Base-by-base conservation (phyloP, 2,888 invertebrate genomes). In the Philopedon plagiatum region DNA sequence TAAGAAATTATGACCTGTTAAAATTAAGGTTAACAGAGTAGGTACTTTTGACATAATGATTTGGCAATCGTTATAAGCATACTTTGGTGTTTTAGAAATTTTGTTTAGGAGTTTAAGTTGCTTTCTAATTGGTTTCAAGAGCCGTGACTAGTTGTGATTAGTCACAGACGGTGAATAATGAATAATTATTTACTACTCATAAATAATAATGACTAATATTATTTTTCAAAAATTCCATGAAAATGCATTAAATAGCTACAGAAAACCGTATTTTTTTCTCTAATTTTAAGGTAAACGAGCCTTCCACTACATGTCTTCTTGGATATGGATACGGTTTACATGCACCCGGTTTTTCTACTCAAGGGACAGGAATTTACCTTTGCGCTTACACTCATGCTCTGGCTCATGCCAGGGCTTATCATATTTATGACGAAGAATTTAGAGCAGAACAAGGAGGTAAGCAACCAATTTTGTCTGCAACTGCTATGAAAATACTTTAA, bases 351-450 rank as follows among this genome's bases (percentile, higher is more conserved):
- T 69, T 39, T 23, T 19, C 11, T 4, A 18, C 13, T 26, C 15
- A 18, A 5, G 62, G 61, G 39, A 46, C 26, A 13, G 69, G 69
- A 13, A 54, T 70, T 76, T 93, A 93, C 81, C 80, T 89, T 34
- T 91, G 91, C 78, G 89, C 89, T 62, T 90, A 92, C 78, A 90
- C 89, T 57, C 83, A 91, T 54, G 84, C 93, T n/a, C 87, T 90
- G 77, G 89, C 93, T 0, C 93, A 94, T 79, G 91, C 91, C 0
- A 89, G 87, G 77, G 88, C 89, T 0, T 93, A 90, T 83, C 88
- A 89, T 70, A 80, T 91, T 21, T 92, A 92, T 81, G 87, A 91
- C 58, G 83, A 87, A 2, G 86, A 87, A n/a, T 92, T 89, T 83
- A 86, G 89, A 68, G 76, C 86, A 0, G 79, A 74, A 0, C 90